Conservation (phyloP, 1,140 invertebrate species). For the Aphelenchoides fujianensis region DNA sequence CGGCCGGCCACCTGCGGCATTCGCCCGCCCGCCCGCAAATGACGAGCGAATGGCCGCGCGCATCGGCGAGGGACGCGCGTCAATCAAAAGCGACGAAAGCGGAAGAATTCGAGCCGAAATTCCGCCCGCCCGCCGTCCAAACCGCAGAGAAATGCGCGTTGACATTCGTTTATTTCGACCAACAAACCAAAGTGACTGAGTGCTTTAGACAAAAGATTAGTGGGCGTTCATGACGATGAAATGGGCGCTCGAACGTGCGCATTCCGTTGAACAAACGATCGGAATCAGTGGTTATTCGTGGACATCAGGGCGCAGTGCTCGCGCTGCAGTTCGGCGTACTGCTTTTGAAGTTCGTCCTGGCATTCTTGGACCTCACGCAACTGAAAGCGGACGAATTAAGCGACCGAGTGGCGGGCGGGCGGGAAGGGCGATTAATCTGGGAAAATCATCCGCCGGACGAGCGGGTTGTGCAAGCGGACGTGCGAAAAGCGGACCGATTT, state of each 20-base stretch:
- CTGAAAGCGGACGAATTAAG: slow-evolving; percentile 42
- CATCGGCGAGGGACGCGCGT: not conserved
- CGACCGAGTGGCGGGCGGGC: too few relatives aligned
- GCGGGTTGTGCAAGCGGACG: slow-evolving; percentile 24
- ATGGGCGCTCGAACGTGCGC: too few relatives aligned
- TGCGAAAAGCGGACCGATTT: slow-evolving; percentile 26
- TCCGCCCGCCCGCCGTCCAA: too few relatives aligned
- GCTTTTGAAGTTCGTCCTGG: slow-evolving; percentile 82
- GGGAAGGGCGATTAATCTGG: too few relatives aligned
- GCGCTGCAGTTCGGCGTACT: slow-evolving; percentile 71
- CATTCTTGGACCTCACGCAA: slow-evolving; percentile 75
- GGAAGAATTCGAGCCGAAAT: not conserved
- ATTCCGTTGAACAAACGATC: too few relatives aligned
- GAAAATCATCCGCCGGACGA: slow-evolving; percentile 11
- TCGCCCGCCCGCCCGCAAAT: not conserved
- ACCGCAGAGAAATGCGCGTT: too few relatives aligned
- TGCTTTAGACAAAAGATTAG: too few relatives aligned
- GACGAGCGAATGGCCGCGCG: slow-evolving; percentile 12
- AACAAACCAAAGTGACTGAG: too few relatives aligned
- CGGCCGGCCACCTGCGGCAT: slow-evolving; percentile 5
- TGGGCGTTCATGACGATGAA: too few relatives aligned
- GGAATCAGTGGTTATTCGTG: not conserved
- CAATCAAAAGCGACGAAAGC: slow-evolving; percentile 2
- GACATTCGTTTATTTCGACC: too few relatives aligned
- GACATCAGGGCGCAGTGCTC: slow-evolving; percentile 53